Evolutionary conservation across 2,113 vertebrate genomes (phyloP), one percentile per base, ranked within the genome.

Genomic region (Pyxicephalus adspersus): DNA sequence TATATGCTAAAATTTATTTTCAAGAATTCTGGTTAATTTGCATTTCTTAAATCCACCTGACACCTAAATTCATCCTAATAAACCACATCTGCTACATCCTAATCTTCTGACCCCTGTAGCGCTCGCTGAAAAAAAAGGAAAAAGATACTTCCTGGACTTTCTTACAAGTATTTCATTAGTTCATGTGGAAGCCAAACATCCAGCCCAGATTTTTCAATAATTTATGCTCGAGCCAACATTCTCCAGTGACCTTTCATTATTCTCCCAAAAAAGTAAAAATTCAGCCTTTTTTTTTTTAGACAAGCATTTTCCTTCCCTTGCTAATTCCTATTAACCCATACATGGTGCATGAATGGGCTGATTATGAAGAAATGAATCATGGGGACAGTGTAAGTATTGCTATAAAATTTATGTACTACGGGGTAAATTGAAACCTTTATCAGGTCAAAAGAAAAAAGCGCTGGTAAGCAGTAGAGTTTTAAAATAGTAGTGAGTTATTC

Each of bases 31-130:
- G 75, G 58, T 76, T 89, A 85, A 87, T 86, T 88, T 89, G 85
- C 82, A 84, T 91, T 92, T 90, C 89, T 85, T 86, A 87, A 89
- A 91, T 88, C 90, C 91, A 94, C 92, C 93, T 94, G 92, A 88
- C 92, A 90, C 88, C 86, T 91, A 89, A 87, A 90, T 82, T 85
- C 86, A 83, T 85, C 64, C 71, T 92, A 92, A 94, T 92, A 77
- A 88, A 84, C 81, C 87, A 87, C 92, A 93, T 89, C 91, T 94
- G 92, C 87, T 75, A 79, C 77, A 87, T 85, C 86, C 85, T 89
- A 92, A 91, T 90, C 90, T 90, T 87, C 83, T 88, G 87, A 91
- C 92, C 92, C 84, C 77, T 38, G 67, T 0, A 83, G 89, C 89
- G 91, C 54, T 70, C 29, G 70, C 77, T 88, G 88, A 87, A 86